phyloP scores from a whole-genome alignment of 1,140 invertebrate genomes.

The Bombus sylvicola region DNA sequence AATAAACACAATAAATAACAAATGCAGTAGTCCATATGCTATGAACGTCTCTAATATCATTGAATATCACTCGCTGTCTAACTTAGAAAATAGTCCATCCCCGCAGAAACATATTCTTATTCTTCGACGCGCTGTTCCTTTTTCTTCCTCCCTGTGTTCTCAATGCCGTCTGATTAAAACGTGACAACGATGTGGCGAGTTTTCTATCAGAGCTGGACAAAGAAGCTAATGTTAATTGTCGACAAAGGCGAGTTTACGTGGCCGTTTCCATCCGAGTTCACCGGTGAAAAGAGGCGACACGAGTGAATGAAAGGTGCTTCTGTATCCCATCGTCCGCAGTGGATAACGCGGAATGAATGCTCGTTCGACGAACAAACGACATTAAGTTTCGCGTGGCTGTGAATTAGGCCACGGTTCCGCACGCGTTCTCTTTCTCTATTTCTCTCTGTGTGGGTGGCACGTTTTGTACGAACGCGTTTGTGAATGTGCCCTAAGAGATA shows the following conservation, averaged over 20 bases:
- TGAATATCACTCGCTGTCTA: background rate
- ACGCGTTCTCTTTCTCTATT: background rate
- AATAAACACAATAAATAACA: background rate
- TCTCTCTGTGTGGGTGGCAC: background rate
- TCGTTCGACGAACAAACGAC: conserved; percentile 22
- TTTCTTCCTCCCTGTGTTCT: background rate
- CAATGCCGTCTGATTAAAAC: background rate
- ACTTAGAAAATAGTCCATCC: background rate
- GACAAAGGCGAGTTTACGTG: conserved; percentile 1
- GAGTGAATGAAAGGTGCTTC: conserved; percentile 16
- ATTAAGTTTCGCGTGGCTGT: conserved; percentile 34
- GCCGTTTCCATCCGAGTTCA: background rate
- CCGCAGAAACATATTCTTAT: too few relatives aligned
- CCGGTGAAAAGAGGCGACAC: background rate
- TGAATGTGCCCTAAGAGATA: conserved; percentile 30
- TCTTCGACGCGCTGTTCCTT: background rate
- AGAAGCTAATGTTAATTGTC: conserved; percentile 18
- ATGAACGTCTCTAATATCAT: background rate
- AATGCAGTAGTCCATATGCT: too few relatives aligned
- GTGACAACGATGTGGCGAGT: background rate
- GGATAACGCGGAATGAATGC: conserved; percentile 45
- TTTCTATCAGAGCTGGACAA: background rate
- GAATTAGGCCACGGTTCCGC: conserved; percentile 38
- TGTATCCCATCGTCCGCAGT: background rate
- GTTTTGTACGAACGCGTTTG: background rate